Evolutionary conservation across 2,797 vertebrate species (phyloP).

Genomic region (Thaleichthys pacificus): DNA sequence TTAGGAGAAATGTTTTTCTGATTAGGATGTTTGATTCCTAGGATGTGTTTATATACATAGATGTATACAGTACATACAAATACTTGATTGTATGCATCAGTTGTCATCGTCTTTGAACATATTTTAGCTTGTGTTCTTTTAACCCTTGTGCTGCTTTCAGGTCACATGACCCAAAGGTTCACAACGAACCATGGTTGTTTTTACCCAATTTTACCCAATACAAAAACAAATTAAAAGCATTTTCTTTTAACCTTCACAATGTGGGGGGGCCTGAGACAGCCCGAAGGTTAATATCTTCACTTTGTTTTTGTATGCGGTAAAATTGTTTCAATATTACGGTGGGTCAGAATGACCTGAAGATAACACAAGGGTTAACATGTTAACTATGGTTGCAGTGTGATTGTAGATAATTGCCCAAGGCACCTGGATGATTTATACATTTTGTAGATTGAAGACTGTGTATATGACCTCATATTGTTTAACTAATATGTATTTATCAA

Average conservation of each 20-base stretch:
- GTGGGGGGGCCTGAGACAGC: no score
- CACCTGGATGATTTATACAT: conserved; percentile 18
- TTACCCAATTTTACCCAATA: no score
- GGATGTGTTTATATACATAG: conserved; percentile 19
- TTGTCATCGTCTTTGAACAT: conserved; percentile 1
- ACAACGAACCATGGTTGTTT: no score
- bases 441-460: conserved; percentile 10
- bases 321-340: no score
- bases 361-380: no score
- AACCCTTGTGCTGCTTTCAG: no score
- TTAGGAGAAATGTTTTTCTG: conserved; percentile 13
- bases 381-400: conserved; percentile 49
- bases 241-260: no score
- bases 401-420: conserved; percentile 22
- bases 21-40: conserved; percentile 17
- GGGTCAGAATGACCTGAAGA: no score
- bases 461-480: conserved; percentile 5
- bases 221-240: no score
- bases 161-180: no score
- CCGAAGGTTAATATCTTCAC: no score
- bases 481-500: conserved; percentile 11
- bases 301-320: no score
- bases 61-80: conserved; percentile 18
- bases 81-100: conserved; percentile 7
- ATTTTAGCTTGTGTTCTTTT: not conserved